These are phyloP conservation scores for Salvelinus namaycush DNA, from an alignment of 2,113 vertebrate species.

Conservation along the genomic window DNA sequence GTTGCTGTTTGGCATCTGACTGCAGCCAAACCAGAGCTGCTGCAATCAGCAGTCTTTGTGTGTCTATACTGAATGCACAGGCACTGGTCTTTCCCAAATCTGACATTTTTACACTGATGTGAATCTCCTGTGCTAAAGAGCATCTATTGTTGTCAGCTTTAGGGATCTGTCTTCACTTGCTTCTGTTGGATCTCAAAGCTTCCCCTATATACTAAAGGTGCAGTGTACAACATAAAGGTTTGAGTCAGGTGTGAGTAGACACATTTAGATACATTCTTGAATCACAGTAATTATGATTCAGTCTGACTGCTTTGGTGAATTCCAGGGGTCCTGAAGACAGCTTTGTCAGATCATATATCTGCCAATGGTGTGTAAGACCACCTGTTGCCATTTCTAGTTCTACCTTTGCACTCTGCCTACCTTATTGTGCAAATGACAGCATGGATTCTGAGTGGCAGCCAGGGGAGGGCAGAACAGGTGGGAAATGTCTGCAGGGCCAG, in stretches of 20 bases:
- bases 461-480: background rate
- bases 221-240: too few relatives aligned
- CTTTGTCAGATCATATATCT: background rate
- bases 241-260: too few relatives aligned
- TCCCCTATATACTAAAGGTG: background rate
- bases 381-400: background rate
- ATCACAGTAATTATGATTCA: background rate
- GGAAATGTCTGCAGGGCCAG: background rate
- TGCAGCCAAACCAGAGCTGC: too few relatives aligned
- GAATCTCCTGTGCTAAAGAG: background rate
- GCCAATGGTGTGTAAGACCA: background rate
- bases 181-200: background rate
- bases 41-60: constrained; percentile 25
- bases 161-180: background rate
- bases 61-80: constrained; percentile 13
- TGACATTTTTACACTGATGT: background rate
- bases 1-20: constrained; percentile 37
- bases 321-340: background rate
- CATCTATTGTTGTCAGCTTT: background rate
- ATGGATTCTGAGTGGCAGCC: background rate
- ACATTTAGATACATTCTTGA: background rate
- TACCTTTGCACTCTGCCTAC: background rate
- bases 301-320: background rate
- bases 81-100: constrained; percentile 6
- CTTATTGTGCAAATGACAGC: background rate